phyloP scores from a whole-genome alignment of 2,888 invertebrate species.

The Dolichopus griseipennis region DNA sequence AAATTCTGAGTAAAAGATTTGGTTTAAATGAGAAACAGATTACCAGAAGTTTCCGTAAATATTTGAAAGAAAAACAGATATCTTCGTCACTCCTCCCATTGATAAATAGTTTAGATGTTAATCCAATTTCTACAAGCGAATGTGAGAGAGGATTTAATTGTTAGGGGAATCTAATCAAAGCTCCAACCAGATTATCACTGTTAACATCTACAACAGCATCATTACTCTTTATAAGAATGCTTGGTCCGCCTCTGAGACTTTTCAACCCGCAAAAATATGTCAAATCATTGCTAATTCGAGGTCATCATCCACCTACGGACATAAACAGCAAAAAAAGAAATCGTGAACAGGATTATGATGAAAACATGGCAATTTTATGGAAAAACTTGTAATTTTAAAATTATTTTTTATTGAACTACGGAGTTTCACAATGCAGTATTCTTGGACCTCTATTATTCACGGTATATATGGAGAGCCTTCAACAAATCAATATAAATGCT shows the following conservation, averaged over 20 bases:
- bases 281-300: too few relatives aligned
- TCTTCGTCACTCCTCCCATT: slow-evolving; percentile 7
- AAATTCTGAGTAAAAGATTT: too few relatives aligned
- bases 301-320: slow-evolving; percentile 10
- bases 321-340: slow-evolving; percentile 9
- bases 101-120: slow-evolving; percentile 9
- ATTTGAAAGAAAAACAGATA: slow-evolving; percentile 9
- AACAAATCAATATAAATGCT: too few relatives aligned
- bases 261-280: too few relatives aligned
- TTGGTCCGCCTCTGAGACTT: too few relatives aligned
- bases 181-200: slow-evolving; percentile 10
- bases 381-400: slow-evolving; percentile 10
- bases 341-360: slow-evolving; percentile 9
- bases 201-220: too few relatives aligned
- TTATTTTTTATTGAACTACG: too few relatives aligned
- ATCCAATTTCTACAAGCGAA: slow-evolving; percentile 11
- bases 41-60: slow-evolving; percentile 9
- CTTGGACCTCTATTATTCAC: too few relatives aligned
- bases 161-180: slow-evolving; percentile 3
- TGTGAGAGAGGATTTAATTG: slow-evolving; percentile 9
- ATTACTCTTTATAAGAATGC: too few relatives aligned
- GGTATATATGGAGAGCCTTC: too few relatives aligned
- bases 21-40: slow-evolving; percentile 10
- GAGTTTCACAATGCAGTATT: too few relatives aligned
- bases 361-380: slow-evolving; percentile 11